Evolutionary conservation across 92 coral and sea anemone species (phyloP).

Genomic region (Porites divaricata): DNA sequence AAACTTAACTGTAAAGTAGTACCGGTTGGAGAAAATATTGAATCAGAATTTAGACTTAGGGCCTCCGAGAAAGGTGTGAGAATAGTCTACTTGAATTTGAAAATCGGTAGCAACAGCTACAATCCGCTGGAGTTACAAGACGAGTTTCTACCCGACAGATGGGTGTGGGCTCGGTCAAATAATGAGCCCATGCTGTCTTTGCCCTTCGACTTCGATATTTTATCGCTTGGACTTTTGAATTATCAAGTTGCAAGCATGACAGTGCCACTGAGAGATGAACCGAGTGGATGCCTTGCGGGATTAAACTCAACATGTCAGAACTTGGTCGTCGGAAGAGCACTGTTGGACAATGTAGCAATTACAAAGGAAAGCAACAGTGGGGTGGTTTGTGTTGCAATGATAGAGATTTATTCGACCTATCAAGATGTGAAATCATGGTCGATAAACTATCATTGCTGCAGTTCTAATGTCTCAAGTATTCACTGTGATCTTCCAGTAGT

Average conservation of each 20-base stretch:
- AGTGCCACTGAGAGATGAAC: neutral
- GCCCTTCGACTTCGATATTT: neutral
- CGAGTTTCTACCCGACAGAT: neutral
- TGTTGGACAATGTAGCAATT: conserved; percentile 1
- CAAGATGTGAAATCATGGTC: neutral
- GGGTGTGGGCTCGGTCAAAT: neutral
- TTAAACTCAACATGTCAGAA: conserved; percentile 10
- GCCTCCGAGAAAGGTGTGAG: conserved; percentile 13
- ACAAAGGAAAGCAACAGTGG: neutral
- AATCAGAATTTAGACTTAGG: neutral
- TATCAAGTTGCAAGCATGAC: neutral
- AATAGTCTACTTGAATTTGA: neutral
- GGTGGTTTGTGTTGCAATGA: conserved; percentile 12
- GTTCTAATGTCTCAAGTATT: neutral
- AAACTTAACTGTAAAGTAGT: neutral
- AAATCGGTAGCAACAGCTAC: neutral
- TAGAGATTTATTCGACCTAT: neutral
- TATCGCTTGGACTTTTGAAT: conserved; percentile 16
- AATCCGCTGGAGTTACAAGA: neutral
- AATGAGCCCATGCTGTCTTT: neutral
- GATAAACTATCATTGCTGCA: neutral
- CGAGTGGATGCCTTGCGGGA: conserved; percentile 22
- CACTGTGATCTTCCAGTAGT: neutral
- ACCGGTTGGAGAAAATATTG: neutral
- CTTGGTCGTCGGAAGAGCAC: neutral